Evolutionary conservation across 1,140 invertebrate genomes (phyloP).

Genomic region (Tribolium madens): DNA sequence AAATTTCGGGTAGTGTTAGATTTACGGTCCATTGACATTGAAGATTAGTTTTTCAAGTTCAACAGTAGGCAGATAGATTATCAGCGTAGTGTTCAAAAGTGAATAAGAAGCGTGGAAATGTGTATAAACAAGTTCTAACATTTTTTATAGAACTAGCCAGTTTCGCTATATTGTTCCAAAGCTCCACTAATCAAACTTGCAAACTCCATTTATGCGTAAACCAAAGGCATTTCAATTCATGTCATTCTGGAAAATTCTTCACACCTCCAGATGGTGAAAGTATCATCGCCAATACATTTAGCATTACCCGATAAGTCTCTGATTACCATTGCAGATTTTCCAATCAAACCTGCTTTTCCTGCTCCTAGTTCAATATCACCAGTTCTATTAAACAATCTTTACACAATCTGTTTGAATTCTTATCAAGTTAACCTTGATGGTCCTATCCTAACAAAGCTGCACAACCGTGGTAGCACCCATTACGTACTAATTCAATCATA

Average conservation of each 20-base stretch:
- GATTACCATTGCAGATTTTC: too few species aligned
- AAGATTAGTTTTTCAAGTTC: neutral
- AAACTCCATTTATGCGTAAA: too few species aligned
- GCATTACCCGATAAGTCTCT: neutral
- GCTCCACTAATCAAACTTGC: too few species aligned
- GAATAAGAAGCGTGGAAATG: too few species aligned
- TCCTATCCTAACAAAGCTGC: neutral
- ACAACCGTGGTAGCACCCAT: neutral
- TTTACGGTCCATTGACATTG: neutral
- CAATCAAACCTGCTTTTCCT: neutral
- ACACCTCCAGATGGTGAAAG: neutral
- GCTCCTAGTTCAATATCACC: neutral
- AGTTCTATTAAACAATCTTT: neutral
- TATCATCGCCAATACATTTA: neutral
- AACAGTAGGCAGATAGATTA: neutral
- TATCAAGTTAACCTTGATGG: neutral
- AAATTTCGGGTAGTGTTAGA: neutral
- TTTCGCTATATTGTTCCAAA: too few species aligned
- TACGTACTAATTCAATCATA: neutral
- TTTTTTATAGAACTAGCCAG: too few species aligned
- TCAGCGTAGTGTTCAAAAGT: neutral
- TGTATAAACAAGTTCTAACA: too few species aligned
- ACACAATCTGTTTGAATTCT: neutral
- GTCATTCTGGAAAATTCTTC: neutral
- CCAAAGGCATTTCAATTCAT: too few species aligned